phyloP scores from a whole-genome alignment of 2,797 vertebrate species.

The Gymnoscopelus braueri region DNA sequence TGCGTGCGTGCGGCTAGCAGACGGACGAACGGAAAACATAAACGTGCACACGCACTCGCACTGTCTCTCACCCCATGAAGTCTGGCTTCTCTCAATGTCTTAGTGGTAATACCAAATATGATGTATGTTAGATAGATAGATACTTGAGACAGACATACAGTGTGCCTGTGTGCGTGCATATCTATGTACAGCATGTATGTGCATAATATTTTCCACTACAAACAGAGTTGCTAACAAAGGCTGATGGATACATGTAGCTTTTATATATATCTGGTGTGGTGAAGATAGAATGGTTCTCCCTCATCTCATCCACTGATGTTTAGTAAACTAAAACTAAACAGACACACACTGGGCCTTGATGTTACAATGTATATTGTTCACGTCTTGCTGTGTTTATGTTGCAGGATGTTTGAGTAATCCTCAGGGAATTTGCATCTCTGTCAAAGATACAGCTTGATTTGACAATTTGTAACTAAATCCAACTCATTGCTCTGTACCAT shows the following conservation, averaged over 20 bases:
- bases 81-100: no score
- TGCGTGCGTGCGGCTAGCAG: no score
- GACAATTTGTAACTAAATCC: neutral
- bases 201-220: neutral
- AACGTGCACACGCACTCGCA: no score
- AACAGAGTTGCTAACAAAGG: conserved; percentile 16
- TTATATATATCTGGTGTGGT: conserved; percentile 3
- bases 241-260: conserved; percentile 34
- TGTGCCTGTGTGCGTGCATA: neutral
- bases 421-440: conserved; percentile 17
- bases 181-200: neutral
- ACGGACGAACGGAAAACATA: no score
- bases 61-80: no score
- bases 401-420: neutral
- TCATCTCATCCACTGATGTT: conserved; percentile 14
- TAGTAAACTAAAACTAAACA: neutral
- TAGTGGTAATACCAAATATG: no score
- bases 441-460: conserved; percentile 12
- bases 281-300: conserved; percentile 27
- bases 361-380: conserved; percentile 2
- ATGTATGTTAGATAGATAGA: no score
- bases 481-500: no score
- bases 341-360: neutral
- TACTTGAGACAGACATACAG: neutral
- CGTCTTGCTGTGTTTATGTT: conserved; percentile 7